Evolutionary conservation across 2,113 vertebrate genomes (phyloP).

Genomic region (Nycticorax nycticorax): DNA sequence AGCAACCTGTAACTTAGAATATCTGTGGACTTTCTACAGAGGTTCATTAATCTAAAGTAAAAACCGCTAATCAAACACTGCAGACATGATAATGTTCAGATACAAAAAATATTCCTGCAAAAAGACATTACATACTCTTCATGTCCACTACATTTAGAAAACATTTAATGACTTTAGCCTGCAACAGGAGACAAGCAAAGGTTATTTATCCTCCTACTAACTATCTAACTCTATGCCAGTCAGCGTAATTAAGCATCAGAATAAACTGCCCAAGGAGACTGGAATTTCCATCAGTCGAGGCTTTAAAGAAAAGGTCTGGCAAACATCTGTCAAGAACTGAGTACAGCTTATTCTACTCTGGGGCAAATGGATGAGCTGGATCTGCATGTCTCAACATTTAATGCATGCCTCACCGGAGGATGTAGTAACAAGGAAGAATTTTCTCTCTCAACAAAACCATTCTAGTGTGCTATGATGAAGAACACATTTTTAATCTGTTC

Average conservation of each 20-base stretch:
- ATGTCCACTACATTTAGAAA: background rate
- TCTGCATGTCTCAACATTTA: background rate
- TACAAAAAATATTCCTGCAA: background rate
- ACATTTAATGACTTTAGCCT: background rate
- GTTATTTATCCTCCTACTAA: background rate
- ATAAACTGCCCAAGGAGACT: conserved; percentile 10
- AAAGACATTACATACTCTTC: background rate
- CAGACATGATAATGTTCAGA: background rate
- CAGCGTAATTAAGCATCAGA: background rate
- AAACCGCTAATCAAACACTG: background rate
- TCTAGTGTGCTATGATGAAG: background rate
- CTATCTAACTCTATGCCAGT: background rate
- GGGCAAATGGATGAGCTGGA: background rate
- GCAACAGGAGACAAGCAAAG: background rate
- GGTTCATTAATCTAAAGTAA: background rate
- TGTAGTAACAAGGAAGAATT: background rate
- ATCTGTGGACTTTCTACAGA: background rate
- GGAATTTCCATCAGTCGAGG: background rate
- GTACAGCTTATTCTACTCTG: background rate
- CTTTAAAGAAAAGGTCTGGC: conserved; percentile 25
- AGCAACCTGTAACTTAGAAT: background rate
- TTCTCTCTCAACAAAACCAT: background rate
- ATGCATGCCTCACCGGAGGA: background rate
- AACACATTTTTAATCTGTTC: conserved; percentile 16
- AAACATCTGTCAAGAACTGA: conserved; percentile 5